These are phyloP conservation scores for Melieria picta DNA, from an alignment of 2,888 invertebrate genomes.

Conservation along the genomic window DNA sequence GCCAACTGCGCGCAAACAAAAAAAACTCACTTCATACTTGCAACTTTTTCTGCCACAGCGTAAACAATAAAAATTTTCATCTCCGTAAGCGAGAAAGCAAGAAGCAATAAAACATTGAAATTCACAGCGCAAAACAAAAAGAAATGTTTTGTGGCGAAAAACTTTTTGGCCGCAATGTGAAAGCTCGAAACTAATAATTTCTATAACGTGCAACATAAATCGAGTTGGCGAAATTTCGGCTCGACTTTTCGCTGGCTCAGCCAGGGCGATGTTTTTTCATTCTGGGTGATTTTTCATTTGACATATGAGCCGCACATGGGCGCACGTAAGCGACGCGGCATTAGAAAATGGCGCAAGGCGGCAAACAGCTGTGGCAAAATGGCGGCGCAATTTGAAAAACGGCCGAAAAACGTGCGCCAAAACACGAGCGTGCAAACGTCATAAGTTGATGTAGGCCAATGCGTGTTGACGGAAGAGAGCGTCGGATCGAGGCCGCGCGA, in stretches of 20 bases:
- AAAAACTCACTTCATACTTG: no score
- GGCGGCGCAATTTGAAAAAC: constrained; percentile 25
- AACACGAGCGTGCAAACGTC: background rate
- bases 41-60: background rate
- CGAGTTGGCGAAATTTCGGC: constrained; percentile 4
- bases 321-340: constrained; percentile 24
- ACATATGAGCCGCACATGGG: constrained; percentile 16
- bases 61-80: constrained; percentile 3
- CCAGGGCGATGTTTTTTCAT: background rate
- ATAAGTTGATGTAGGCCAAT: no score
- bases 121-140: background rate
- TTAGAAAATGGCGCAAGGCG: background rate
- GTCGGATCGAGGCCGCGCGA: no score
- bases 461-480: no score
- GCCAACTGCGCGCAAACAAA: no score
- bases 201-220: constrained; percentile 34
- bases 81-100: background rate
- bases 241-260: constrained; percentile 17
- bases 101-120: background rate
- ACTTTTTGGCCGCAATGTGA: constrained; percentile 27
- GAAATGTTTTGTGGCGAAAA: constrained; percentile 1
- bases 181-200: constrained; percentile 34
- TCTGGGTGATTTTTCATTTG: background rate
- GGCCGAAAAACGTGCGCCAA: constrained; percentile 17
- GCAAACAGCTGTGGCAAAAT: background rate